Conservation (phyloP, 2,797 vertebrate genomes). For the Sandelia bainsii region DNA sequence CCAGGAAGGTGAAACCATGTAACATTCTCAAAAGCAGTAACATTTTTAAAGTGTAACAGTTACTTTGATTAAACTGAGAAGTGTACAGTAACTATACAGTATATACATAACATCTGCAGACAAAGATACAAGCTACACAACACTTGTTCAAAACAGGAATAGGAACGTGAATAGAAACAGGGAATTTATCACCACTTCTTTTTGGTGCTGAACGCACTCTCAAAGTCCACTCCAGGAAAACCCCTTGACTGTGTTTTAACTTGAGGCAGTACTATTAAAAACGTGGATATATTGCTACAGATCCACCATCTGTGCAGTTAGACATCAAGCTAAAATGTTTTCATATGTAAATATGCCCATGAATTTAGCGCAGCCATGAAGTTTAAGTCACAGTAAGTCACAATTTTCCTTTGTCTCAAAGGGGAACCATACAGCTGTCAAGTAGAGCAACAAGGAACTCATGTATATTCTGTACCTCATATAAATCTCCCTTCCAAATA, state of each 20-base stretch:
- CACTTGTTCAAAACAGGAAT: neutral
- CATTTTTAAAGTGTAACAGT: neutral
- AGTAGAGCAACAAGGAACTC: constrained; percentile 20
- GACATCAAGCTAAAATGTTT: constrained; percentile 37
- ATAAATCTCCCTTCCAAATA: constrained; percentile 28
- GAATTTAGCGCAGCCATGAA: constrained; percentile 37
- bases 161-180: constrained; percentile 16
- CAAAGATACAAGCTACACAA: neutral
- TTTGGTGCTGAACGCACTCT: constrained; percentile 19
- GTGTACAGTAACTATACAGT: neutral
- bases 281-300: constrained; percentile 39
- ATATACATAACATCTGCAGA: neutral
- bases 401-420: constrained; percentile 40
- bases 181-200: constrained; percentile 1
- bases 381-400: constrained; percentile 26
- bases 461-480: constrained; percentile 41
- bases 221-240: constrained; percentile 12
- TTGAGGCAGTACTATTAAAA: constrained; percentile 22
- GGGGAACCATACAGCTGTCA: constrained; percentile 42
- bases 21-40: neutral
- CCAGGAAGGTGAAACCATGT: neutral
- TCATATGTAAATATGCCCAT: constrained; percentile 69
- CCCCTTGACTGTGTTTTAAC: constrained; percentile 1
- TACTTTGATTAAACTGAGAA: neutral
- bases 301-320: constrained; percentile 26